These are phyloP conservation scores for Aphelinus atriplicis DNA, from an alignment of 1,140 invertebrate genomes.

Conservation along the genomic window DNA sequence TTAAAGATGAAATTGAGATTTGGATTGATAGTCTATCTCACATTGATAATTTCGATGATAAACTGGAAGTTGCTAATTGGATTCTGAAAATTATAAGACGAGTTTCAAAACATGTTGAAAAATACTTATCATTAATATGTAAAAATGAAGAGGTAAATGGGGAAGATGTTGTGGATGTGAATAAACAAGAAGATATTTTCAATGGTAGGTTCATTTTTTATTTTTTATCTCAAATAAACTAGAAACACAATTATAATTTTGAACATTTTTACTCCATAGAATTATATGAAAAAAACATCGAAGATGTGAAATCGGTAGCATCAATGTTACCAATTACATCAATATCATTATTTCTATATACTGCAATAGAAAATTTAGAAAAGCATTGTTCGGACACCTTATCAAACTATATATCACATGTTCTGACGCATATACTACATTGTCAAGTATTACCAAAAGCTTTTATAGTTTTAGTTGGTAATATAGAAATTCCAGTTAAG, in stretches of 20 bases:
- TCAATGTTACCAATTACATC: slow-evolving; percentile 41
- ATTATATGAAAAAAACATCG: slow-evolving; percentile 38
- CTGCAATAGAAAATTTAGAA: slow-evolving; percentile 50
- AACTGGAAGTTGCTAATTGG: slow-evolving; percentile 49
- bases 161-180: slow-evolving; percentile 35
- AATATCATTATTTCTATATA: slow-evolving; percentile 52
- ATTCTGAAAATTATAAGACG: slow-evolving; percentile 53
- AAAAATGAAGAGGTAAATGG: slow-evolving; percentile 45
- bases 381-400: slow-evolving; percentile 43
- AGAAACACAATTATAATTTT: slow-evolving; percentile 1
- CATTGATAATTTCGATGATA: slow-evolving; percentile 53
- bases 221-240: background rate
- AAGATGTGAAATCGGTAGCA: slow-evolving; percentile 14
- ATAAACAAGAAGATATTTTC: slow-evolving; percentile 49
- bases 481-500: slow-evolving; percentile 44
- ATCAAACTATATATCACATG: slow-evolving; percentile 47
- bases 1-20: slow-evolving; percentile 72
- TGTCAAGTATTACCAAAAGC: slow-evolving; percentile 51
- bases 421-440: slow-evolving; percentile 55
- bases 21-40: slow-evolving; percentile 69
- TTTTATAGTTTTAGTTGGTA: slow-evolving; percentile 47
- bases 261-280: slow-evolving; percentile 34
- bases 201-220: slow-evolving; percentile 40
- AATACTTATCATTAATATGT: slow-evolving; percentile 49
- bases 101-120: slow-evolving; percentile 47